Evolutionary conservation across 1,140 invertebrate species (phyloP), one percentile per base, ranked within the genome.

Genomic region (Anadara kagoshimensis): DNA sequence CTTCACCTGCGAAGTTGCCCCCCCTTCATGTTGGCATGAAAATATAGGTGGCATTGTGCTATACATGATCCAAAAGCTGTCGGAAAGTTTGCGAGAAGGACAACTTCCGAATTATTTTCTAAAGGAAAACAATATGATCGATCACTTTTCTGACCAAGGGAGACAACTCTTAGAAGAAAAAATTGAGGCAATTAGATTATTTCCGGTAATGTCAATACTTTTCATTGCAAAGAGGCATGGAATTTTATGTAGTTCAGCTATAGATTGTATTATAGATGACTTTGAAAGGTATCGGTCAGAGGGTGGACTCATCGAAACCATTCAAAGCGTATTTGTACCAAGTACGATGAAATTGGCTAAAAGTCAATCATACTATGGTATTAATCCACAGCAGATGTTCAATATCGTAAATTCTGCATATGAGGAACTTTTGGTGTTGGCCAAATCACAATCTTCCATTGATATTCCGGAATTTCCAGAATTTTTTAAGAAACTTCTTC

Each of bases 51-150:
- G 57, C 1, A 51, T 56, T 43, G 8, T 69, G 10, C 24, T 69
- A 10, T 69, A 47, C 24, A 5, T 69, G 14, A 2, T 62, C 12
- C 24, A 36, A 5, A 36, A 29, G 47, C 47, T 69, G 10, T 18
- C 49, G 36, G 14, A 59, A 18, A 29, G 45, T 62, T 11, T 69
- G 10, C 36, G 29, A 12, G 47, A 69, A 18, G 26, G 47, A 59
- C 36, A 49, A 20, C 26, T 69, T 2, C 57, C 58, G 4, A 58
- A 69, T 20, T 69, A 69, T 8, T 62, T 69, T 20, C 61, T 69
- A 8, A 1, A 44, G 1, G 36, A 45, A 20, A 69, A 69, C 43
- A 69, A 69, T 12, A 26, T 69, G 24, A 51, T 69, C 36, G 67
- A 69, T 61, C 58, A 62, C 14, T 61, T 43, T 24, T 61, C 57